Conservation (phyloP, 2,797 vertebrate genomes). For the Epinephelus coioides region DNA sequence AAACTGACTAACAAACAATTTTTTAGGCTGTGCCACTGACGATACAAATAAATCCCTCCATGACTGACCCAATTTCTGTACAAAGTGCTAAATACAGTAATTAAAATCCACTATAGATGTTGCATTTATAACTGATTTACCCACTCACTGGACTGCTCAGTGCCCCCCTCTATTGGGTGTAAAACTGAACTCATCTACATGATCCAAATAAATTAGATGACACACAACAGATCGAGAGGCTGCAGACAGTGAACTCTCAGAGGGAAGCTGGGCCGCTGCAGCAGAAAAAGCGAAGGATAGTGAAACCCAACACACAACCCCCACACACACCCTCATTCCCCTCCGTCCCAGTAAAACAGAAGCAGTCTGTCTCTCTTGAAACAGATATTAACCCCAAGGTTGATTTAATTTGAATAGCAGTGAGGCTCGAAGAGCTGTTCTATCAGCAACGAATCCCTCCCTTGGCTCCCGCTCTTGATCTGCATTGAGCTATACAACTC, state of each 20-base stretch:
- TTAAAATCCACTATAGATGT: neutral
- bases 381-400: conserved; percentile 50
- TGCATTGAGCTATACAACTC: conserved; percentile 48
- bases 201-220: conserved; percentile 39
- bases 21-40: neutral
- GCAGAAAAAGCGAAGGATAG: neutral
- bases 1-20: neutral
- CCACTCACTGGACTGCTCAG: neutral
- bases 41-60: neutral
- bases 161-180: neutral
- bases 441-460: conserved; percentile 58
- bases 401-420: conserved; percentile 75
- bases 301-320: neutral
- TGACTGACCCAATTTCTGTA: conserved; percentile 4
- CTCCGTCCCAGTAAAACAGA: conserved; percentile 15
- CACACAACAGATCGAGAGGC: conserved; percentile 9
- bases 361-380: conserved; percentile 17
- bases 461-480: conserved; percentile 49
- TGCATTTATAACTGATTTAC: neutral
- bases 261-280: conserved; percentile 28
- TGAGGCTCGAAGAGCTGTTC: conserved; percentile 63
- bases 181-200: conserved; percentile 24
- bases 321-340: neutral
- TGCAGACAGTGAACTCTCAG: conserved; percentile 9
- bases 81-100: neutral